Base-by-base conservation (phyloP, 2,113 vertebrate species). In the Tretioscincus oriximinensis region DNA sequence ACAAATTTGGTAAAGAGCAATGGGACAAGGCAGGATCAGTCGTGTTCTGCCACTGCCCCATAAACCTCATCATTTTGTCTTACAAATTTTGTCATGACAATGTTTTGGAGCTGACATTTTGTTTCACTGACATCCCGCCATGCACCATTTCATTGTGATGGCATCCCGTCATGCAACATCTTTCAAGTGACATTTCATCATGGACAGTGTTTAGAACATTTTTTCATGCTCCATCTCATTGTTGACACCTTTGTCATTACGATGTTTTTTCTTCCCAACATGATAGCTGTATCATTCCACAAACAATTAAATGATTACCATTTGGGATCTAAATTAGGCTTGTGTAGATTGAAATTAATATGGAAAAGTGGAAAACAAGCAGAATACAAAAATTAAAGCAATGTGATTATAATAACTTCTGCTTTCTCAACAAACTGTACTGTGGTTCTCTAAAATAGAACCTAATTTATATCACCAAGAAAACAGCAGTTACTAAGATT, bases 121-220 rank as follows among this genome's bases (percentile, higher is more conserved):
- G 35, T 70, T 68, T 2, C 65, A 58, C 79, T 69, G 28, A 76
- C 58, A 78, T 79, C 85, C 86, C 66, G 28, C 77, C 85, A 80
- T 29, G 65, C 35, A 77, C 80, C n/a, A 31, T 80, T 82, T 91
- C 35, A 31, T 72, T 65, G 45, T 64, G 61, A 67, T 29, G 28
- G 77, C 31, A 73, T 80, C 79, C 89, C 35, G 83, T 74, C 78
- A 28, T 61, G 28, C 2, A 84, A 65, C 24, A 69, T 82, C 83
- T 87, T 86, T 18, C 75, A 75, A 76, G 2, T 91, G 87, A 88
- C 74, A 87, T 91, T 90, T 87, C 77, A 81, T 84, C 68, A 70
- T 76, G 31, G n/a, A 45, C 63, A 6, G 76, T 81, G 63, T 81
- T 8, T 21, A 58, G 29, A n/a, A 2, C 16, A 16, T 90, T 88